Base-by-base conservation (phyloP, 2,888 invertebrate genomes). In the Drosophila koepferae region DNA sequence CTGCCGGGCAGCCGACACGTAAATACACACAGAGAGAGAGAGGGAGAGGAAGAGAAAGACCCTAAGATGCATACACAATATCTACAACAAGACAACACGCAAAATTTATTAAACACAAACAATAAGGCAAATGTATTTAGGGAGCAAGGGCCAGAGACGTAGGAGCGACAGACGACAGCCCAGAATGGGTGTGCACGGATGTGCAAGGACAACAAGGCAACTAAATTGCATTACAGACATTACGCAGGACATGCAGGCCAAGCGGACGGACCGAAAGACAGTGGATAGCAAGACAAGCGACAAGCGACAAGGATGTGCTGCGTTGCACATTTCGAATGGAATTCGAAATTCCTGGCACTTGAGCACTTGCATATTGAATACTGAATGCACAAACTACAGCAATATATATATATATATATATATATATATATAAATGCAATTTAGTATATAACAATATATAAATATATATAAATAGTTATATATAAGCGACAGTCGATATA, bases 31-130 rank as follows among this genome's bases (percentile, higher is more conserved):
- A 63, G 18, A 4, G 9, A 18, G 41, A 41, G 9, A 41, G 41
- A 9, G 8, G 18, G 41, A n/a, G 41, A n/a, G 41, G n/a, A 3
- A n/a, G 18, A 18, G 18, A 9, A n/a, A 41, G 43, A 20, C 16
- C 36, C 10, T 49, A 62, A 64, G 20, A 63, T 43, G 63, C 31
- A 61, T 16, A 65, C 55, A 74, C 64, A 74, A 68, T 71, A 75
- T 74, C 77, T 72, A 73, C 78, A 80, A 72, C 69, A 88, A 82
- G 79, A 75, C 81, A 81, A 77, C 80, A 84, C 80, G 74, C 74
- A 87, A 84, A 91, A 91, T 90, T 91, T 90, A 90, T 90, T 87
- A 89, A 86, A 87, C 86, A 87, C 86, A 87, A 87, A 87, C 89
- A 87, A 87, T 87, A 87, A 89, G 81, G 83, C 83, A 90, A 90